These are phyloP conservation scores for Hymenochirus boettgeri DNA, from an alignment of 2,113 vertebrate genomes.

Conservation along the genomic window DNA sequence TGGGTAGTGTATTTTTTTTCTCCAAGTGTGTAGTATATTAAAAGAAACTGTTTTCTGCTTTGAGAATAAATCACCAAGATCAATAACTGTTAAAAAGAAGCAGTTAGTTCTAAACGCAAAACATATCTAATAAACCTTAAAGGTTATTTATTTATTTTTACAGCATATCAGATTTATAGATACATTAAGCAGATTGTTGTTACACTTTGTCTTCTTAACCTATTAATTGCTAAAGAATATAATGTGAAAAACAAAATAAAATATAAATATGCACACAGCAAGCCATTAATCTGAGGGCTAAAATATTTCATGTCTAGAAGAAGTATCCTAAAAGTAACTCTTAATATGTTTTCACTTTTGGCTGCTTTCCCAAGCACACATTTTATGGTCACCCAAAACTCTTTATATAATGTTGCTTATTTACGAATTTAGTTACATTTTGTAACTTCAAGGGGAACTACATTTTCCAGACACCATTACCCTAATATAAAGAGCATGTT, in stretches of 20 bases:
- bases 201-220: constrained; percentile 21
- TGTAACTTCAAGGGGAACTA: too few relatives aligned
- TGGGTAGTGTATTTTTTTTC: too few relatives aligned
- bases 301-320: constrained; percentile 28
- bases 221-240: constrained; percentile 27
- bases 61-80: background rate
- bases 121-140: constrained; percentile 17
- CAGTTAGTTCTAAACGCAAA: constrained; percentile 17
- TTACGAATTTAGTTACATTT: too few relatives aligned
- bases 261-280: constrained; percentile 13
- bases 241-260: constrained; percentile 35
- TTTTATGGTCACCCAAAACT: constrained; percentile 16
- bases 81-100: constrained; percentile 8
- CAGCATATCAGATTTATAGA: constrained; percentile 22
- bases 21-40: too few relatives aligned
- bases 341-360: constrained; percentile 17
- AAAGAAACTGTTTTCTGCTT: too few relatives aligned
- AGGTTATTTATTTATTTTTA: constrained; percentile 19
- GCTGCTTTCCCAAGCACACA: constrained; percentile 28
- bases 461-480: too few relatives aligned
- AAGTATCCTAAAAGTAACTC: constrained; percentile 7
- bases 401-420: constrained; percentile 20
- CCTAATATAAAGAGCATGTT: too few relatives aligned
- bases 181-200: constrained; percentile 28
- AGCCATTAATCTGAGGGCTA: constrained; percentile 23